Evolutionary conservation across 2,888 invertebrate genomes (phyloP).

Genomic region (Xylota sylvarum): DNA sequence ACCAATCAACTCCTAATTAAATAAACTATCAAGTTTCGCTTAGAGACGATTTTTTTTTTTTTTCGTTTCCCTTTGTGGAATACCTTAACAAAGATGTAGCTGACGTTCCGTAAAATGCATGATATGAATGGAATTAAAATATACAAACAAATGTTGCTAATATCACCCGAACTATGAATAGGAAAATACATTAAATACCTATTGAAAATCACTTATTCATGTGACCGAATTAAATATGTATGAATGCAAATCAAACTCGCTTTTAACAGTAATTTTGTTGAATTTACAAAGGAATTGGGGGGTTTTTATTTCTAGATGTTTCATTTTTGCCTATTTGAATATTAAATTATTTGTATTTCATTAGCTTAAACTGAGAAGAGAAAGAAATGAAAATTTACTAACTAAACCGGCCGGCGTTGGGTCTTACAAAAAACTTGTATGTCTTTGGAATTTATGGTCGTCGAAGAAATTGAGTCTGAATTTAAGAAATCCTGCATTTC

Average conservation of each 20-base stretch:
- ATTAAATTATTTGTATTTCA: constrained; percentile 28
- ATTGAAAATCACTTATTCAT: constrained; percentile 39
- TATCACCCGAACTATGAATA: neutral
- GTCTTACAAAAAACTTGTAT: neutral
- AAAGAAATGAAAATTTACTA: constrained; percentile 13
- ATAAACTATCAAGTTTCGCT: constrained; percentile 31
- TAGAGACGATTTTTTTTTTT: neutral
- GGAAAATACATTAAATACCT: neutral
- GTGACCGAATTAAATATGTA: constrained; percentile 49
- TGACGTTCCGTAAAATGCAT: neutral
- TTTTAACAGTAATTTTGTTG: constrained; percentile 41
- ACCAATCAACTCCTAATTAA: constrained; percentile 17
- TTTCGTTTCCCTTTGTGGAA: neutral
- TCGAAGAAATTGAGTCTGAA: no score
- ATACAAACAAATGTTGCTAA: constrained; percentile 2
- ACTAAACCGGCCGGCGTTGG: neutral
- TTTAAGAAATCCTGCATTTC: no score
- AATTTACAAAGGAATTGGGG: constrained; percentile 18
- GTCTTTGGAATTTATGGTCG: neutral
- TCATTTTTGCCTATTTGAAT: constrained; percentile 24
- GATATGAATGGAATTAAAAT: constrained; percentile 1
- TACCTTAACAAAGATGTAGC: neutral
- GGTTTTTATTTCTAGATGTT: constrained; percentile 1
- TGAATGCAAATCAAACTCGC: constrained; percentile 42
- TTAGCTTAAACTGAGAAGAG: constrained; percentile 2